These are phyloP conservation scores for Onychorhynchus coronatus DNA, from an alignment of 2,113 vertebrate genomes.

Conservation along the genomic window DNA sequence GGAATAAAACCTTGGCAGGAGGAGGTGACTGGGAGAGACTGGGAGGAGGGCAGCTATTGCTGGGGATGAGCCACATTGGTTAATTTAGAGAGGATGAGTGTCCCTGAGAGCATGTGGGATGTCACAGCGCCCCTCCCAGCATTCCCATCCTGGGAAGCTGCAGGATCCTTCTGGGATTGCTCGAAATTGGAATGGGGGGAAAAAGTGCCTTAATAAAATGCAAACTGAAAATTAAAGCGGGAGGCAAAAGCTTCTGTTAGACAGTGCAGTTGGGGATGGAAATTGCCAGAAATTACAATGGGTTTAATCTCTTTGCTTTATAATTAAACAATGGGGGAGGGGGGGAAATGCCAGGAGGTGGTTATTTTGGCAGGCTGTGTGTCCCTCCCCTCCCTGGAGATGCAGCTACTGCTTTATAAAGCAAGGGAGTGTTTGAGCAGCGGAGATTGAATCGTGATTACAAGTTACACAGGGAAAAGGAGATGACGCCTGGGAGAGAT, in stretches of 20 bases:
- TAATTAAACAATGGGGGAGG: not conserved
- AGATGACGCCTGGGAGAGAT: not conserved
- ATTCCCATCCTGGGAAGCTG: not conserved
- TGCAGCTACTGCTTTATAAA: not conserved
- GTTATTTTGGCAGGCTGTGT: not conserved
- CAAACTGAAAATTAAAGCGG: not conserved
- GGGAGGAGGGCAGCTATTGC: not conserved
- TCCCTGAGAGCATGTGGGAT: not conserved
- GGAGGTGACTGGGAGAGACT: not conserved
- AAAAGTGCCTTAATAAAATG: not conserved
- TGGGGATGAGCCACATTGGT: not conserved
- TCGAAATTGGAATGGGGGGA: rapidly evolving
- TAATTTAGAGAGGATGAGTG: too few relatives aligned
- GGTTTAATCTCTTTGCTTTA: not conserved
- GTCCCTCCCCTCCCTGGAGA: not conserved
- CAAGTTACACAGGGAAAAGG: not conserved
- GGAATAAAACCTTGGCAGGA: not conserved
- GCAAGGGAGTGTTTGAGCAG: not conserved
- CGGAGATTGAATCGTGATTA: not conserved
- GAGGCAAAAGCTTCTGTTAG: not conserved
- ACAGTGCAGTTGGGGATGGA: too few relatives aligned
- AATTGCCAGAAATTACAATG: not conserved
- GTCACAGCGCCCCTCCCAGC: not conserved
- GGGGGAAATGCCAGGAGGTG: not conserved
- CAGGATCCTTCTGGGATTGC: not conserved